A percentile compares a stretch with the other conserved stretches of the same genome.
Evolutionary conservation across 2,888 invertebrate species (phyloP).

Genomic region (Pachliopta kotzebuea): DNA sequence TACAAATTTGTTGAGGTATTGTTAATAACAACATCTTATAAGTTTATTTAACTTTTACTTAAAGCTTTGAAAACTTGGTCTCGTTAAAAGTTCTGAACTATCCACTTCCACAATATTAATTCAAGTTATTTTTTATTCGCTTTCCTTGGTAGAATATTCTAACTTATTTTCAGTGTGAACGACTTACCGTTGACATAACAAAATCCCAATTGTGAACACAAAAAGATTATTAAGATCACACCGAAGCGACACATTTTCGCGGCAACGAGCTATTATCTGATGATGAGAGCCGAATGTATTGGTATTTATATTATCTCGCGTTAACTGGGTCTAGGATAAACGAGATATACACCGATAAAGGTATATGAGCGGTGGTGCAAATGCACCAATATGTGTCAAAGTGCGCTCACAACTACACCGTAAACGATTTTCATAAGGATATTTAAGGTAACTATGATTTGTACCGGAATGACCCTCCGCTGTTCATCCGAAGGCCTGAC

Average conservation of each 20-base stretch:
- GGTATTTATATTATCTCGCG: conserved; percentile 43
- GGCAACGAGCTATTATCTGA: conserved; percentile 39
- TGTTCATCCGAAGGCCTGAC: conserved; percentile 68
- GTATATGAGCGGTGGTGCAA: conserved; percentile 25
- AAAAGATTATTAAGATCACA: conserved; percentile 42
- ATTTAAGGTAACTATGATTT: conserved; percentile 71
- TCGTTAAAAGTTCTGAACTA: conserved; percentile 24
- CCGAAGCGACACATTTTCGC: conserved; percentile 57
- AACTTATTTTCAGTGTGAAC: too few relatives aligned
- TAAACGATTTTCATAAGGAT: conserved; percentile 61
- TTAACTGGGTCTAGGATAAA: conserved; percentile 50
- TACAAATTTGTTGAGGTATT: too few relatives aligned
- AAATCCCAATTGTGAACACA: conserved; percentile 49
- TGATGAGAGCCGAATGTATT: conserved; percentile 37
- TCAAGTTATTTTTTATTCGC: background rate
- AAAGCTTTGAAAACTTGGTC: conserved; percentile 1
- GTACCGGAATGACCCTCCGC: conserved; percentile 63
- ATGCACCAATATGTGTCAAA: conserved; percentile 47
- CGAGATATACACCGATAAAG: conserved; percentile 34
- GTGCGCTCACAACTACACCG: conserved; percentile 57
- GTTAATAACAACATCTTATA: too few relatives aligned
- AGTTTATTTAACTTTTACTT: too few relatives aligned
- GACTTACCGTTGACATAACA: conserved; percentile 70
- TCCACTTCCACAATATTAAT: conserved; percentile 1
- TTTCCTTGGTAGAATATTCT: background rate